Percentiles rank a stretch among this genome's conserved stretches.
Conservation (phyloP, 64 coral and sea anemone genomes). For the Actinia equina region DNA sequence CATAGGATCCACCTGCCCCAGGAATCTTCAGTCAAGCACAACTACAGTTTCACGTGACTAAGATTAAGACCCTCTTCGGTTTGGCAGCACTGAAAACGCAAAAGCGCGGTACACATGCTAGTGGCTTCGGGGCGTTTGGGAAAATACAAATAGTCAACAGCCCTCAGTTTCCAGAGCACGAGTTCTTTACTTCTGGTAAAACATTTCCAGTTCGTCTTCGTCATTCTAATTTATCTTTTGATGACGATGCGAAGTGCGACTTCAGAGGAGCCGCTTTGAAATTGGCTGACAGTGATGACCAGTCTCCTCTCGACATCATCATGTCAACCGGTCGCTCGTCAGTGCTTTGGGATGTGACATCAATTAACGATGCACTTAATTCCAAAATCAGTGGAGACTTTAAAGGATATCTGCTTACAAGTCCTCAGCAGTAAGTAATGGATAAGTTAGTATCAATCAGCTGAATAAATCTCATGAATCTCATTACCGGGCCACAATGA, state of each 20-base stretch:
- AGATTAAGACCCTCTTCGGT: constrained; percentile 60
- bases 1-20: constrained; percentile 32
- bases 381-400: neutral
- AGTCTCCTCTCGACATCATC: constrained; percentile 50
- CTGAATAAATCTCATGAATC: too few species aligned
- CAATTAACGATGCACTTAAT: neutral
- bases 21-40: constrained; percentile 38
- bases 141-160: constrained; percentile 41
- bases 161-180: constrained; percentile 59
- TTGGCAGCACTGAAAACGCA: constrained; percentile 20
- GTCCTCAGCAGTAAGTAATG: neutral
- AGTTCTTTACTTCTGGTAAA: constrained; percentile 68
- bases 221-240: constrained; percentile 38
- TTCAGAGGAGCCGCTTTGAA: constrained; percentile 56
- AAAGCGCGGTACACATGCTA: constrained; percentile 35
- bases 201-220: constrained; percentile 72
- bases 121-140: constrained; percentile 53
- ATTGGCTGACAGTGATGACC: constrained; percentile 75
- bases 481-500: too few species aligned
- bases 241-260: constrained; percentile 53
- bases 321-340: constrained; percentile 71
- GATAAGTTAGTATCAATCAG: neutral
- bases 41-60: constrained; percentile 9
- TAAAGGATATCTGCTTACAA: neutral
- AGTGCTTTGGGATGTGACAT: neutral